Percentiles rank a stretch among this genome's conserved stretches.
These are phyloP conservation scores for Parapristionchus giblindavisi DNA, from an alignment of 2,888 invertebrate genomes.

Conservation along the genomic window DNA sequence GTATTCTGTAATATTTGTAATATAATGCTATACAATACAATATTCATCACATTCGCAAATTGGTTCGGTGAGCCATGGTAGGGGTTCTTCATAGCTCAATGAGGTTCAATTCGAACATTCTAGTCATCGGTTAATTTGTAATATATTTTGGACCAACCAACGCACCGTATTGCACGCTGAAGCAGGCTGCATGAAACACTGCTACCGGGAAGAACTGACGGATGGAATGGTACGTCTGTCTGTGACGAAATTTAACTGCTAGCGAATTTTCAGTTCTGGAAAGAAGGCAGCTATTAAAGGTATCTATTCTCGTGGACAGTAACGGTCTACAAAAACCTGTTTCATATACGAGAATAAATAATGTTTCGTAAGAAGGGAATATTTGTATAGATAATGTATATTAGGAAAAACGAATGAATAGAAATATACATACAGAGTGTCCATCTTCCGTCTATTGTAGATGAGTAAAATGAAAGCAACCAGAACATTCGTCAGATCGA, in stretches of 20 bases:
- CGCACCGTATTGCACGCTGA: conserved; percentile 9
- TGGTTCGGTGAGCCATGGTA: too few relatives aligned
- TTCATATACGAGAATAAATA: too few relatives aligned
- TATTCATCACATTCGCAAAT: too few relatives aligned
- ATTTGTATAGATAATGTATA: too few relatives aligned
- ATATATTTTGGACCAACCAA: neutral
- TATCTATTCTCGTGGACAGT: neutral
- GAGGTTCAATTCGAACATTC: too few relatives aligned
- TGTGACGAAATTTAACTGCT: neutral
- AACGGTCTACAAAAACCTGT: neutral
- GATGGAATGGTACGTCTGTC: neutral
- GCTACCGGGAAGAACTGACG: neutral
- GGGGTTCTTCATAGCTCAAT: too few relatives aligned
- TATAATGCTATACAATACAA: too few relatives aligned
- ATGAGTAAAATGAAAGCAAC: neutral
- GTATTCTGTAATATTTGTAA: too few relatives aligned
- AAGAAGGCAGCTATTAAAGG: neutral
- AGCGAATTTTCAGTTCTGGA: neutral
- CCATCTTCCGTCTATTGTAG: neutral
- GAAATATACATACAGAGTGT: neutral
- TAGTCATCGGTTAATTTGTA: too few relatives aligned
- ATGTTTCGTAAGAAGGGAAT: too few relatives aligned
- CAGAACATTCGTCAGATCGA: neutral
- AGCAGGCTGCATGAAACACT: neutral
- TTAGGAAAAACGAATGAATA: too few relatives aligned